These are phyloP conservation scores for Dicrostonyx torquatus DNA, from an alignment of 2,797 vertebrate genomes.

Conservation along the genomic window DNA sequence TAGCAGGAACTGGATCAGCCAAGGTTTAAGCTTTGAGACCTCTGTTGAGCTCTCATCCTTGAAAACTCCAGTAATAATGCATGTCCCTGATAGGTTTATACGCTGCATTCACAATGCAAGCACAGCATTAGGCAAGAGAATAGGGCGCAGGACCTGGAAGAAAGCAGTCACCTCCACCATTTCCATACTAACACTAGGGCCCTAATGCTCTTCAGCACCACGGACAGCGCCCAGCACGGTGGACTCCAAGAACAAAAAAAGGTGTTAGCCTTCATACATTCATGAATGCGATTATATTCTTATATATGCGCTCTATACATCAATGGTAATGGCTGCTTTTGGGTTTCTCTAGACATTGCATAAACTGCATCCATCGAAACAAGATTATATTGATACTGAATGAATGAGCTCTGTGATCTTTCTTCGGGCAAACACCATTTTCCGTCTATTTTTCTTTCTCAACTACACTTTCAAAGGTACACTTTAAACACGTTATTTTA, in stretches of 20 bases:
- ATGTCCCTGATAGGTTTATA: not conserved
- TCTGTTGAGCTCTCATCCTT: not conserved
- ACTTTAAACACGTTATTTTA: conserved; percentile 49
- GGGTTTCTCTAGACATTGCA: not conserved
- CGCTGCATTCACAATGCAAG: not conserved
- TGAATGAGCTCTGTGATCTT: conserved; percentile 25
- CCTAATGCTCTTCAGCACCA: conserved; percentile 53
- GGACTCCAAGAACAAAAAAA: not conserved
- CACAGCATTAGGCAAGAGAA: not conserved
- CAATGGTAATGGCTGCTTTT: not conserved
- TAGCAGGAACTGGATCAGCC: not conserved
- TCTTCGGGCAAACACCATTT: conserved; percentile 33
- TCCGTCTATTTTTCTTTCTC: conserved; percentile 32
- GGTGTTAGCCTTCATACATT: not conserved
- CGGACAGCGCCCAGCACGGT: not conserved
- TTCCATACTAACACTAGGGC: not conserved
- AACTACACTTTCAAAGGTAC: conserved; percentile 13
- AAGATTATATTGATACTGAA: not conserved
- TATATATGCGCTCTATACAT: not conserved
- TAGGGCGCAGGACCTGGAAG: not conserved
- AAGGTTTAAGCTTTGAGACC: not conserved
- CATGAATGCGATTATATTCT: not conserved
- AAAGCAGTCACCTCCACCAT: conserved; percentile 24
- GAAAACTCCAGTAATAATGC: not conserved
- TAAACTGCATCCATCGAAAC: conserved; percentile 40